Evolutionary conservation across 2,113 vertebrate genomes (phyloP).

Genomic region (Anas platyrhynchos): DNA sequence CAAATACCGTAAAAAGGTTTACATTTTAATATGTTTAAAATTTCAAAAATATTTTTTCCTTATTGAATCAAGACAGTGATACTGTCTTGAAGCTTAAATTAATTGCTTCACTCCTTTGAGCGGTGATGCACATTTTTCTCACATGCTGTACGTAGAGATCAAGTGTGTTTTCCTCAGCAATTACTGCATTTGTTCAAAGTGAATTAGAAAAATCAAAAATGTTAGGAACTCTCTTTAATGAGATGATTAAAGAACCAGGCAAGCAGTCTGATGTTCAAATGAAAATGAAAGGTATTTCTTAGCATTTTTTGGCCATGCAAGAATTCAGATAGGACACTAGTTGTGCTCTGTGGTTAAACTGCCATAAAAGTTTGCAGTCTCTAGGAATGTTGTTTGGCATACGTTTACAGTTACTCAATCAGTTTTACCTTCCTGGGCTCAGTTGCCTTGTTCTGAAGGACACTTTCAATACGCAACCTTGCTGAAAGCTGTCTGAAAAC

Average conservation of each 20-base stretch:
- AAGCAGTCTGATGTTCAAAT: slow-evolving; percentile 7
- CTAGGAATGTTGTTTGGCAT: neutral
- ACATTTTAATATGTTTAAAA: neutral
- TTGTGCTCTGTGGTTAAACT: neutral
- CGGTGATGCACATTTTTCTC: neutral
- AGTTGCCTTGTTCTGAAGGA: neutral
- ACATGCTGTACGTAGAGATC: neutral
- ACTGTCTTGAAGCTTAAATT: neutral
- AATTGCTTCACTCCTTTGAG: slow-evolving; percentile 4
- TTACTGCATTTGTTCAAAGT: slow-evolving; percentile 44
- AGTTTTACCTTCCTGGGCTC: neutral
- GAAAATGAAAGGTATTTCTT: neutral
- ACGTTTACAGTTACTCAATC: neutral
- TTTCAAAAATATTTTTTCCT: neutral
- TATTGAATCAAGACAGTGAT: neutral
- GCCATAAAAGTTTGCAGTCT: neutral
- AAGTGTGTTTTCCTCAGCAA: slow-evolving; percentile 2
- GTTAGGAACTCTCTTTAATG: slow-evolving; percentile 23
- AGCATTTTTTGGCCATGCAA: neutral
- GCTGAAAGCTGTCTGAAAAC: neutral
- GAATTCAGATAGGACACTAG: neutral
- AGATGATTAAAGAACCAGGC: slow-evolving; percentile 27
- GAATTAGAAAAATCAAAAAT: slow-evolving; percentile 45
- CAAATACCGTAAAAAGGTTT: neutral
- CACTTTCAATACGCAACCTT: slow-evolving; percentile 2